phyloP scores from a whole-genome alignment of 2,888 invertebrate genomes.

The Mylabris sibirica region DNA sequence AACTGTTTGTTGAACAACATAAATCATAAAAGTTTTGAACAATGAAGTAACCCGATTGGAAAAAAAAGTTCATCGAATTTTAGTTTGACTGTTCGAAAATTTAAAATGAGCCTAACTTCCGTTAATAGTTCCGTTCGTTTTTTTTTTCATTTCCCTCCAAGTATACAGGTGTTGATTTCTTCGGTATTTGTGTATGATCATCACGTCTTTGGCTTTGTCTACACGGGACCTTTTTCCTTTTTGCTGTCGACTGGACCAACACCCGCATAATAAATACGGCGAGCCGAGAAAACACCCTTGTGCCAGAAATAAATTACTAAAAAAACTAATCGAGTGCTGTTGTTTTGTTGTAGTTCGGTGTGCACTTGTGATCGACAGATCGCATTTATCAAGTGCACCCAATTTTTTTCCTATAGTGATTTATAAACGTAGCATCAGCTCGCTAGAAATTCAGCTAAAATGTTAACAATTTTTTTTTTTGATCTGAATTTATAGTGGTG shows the following conservation, averaged over 20 bases:
- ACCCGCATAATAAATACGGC: conserved; percentile 10
- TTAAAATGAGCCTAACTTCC: no score
- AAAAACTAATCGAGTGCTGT: conserved; percentile 35
- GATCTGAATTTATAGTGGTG: no score
- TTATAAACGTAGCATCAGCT: neutral
- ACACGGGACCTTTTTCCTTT: neutral
- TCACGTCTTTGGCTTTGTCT: conserved; percentile 5
- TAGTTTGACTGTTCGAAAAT: no score
- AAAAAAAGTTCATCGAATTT: neutral
- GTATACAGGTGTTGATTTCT: neutral
- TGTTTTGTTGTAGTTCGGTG: conserved; percentile 21
- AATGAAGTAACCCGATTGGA: no score
- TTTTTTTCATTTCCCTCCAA: neutral
- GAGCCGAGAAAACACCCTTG: no score
- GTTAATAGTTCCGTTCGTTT: neutral
- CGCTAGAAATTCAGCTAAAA: no score
- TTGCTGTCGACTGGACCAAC: neutral
- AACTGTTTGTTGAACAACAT: neutral
- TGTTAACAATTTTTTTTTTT: no score
- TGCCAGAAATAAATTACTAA: neutral
- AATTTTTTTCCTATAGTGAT: conserved; percentile 12
- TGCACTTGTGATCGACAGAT: conserved; percentile 36
- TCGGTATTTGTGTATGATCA: neutral
- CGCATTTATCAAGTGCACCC: conserved; percentile 33
- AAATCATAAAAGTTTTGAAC: no score